phyloP scores from a whole-genome alignment of 2,888 invertebrate genomes.

The Brachypalpus laphriformis region DNA sequence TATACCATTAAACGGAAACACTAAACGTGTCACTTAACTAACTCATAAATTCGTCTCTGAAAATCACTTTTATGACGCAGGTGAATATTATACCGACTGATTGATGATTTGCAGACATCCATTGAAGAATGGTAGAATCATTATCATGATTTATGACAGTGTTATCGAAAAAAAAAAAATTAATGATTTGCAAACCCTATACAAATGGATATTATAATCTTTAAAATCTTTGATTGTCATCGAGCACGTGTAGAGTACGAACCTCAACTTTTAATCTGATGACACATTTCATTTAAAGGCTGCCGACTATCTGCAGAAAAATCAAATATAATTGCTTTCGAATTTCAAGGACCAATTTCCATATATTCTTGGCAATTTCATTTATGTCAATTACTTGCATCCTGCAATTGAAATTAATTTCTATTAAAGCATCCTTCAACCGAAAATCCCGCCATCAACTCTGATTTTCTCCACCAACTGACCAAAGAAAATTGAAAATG shows the following conservation, averaged over 20 bases:
- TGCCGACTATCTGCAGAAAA: background rate
- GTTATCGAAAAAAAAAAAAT: slow-evolving; percentile 9
- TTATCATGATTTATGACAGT: slow-evolving; percentile 36
- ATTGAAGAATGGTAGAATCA: background rate
- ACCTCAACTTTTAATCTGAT: background rate
- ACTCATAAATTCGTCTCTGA: background rate
- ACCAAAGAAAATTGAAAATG: slow-evolving; percentile 59
- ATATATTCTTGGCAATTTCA: too few species aligned
- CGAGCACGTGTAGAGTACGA: too few species aligned
- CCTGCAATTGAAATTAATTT: slow-evolving; percentile 44
- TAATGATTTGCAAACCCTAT: background rate
- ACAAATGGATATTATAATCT: background rate
- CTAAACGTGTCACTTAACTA: background rate
- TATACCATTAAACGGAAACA: too few species aligned
- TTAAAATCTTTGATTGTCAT: background rate
- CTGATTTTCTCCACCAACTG: background rate
- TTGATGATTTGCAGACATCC: slow-evolving; percentile 25
- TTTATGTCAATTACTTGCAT: slow-evolving; percentile 56
- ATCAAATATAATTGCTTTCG: background rate
- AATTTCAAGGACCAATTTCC: background rate
- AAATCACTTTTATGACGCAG: slow-evolving; percentile 22
- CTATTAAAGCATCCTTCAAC: background rate
- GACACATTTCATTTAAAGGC: background rate
- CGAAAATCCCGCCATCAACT: background rate
- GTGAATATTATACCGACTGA: slow-evolving; percentile 12